phyloP scores from a whole-genome alignment of 2,113 vertebrate genomes.

The Felis catus region F.catus_Fca126_mat1.0 CM031418.1:114611501-114612000 shows the following conservation, averaged over 20 bases:
- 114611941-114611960: neutral
- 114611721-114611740: neutral
- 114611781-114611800: neutral
- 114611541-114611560: neutral
- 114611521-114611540: neutral
- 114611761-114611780: neutral
- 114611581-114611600: neutral
- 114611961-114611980: neutral
- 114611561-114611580: neutral
- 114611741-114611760: neutral
- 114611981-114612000: neutral
- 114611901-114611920: neutral
- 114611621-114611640: neutral
- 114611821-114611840: too few species aligned
- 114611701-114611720: neutral
- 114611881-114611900: neutral
- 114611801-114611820: too few species aligned
- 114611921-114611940: neutral
- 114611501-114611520: neutral
- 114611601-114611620: neutral
- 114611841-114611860: too few species aligned
- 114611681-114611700: neutral
- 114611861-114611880: too few species aligned
- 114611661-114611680: neutral
- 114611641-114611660: neutral